Evolutionary conservation across 2,888 invertebrate species (phyloP).

Genomic region (Copidosoma aretas): DNA sequence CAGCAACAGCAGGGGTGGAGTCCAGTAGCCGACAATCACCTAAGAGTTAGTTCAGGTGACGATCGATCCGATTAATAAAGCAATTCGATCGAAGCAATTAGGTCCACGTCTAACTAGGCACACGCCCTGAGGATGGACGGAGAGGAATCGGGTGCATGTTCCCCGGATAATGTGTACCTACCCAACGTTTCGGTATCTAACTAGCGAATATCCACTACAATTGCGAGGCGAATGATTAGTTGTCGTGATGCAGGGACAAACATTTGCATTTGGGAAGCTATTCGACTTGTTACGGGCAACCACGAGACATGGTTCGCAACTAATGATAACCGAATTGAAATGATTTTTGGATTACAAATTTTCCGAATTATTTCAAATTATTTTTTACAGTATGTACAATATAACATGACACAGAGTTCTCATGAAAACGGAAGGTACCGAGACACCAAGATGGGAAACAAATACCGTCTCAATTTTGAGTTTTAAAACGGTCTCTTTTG

Average conservation of each 20-base stretch:
- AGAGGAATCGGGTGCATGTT: conserved; percentile 21
- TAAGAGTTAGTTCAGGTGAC: conserved; percentile 48
- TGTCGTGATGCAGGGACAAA: conserved; percentile 8
- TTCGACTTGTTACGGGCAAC: conserved; percentile 11
- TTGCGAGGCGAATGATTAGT: conserved; percentile 30
- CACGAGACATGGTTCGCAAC: background rate
- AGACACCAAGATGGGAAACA: no score
- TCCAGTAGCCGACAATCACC: conserved; percentile 45
- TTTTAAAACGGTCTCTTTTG: no score
- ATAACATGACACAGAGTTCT: no score
- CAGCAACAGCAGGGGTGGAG: no score
- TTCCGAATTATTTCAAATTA: no score
- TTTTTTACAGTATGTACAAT: no score
- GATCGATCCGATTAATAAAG: conserved; percentile 51
- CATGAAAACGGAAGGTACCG: no score
- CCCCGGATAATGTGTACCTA: conserved; percentile 27
- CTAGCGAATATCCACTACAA: conserved; percentile 30
- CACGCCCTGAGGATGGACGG: conserved; percentile 17
- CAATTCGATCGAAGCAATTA: conserved; percentile 50
- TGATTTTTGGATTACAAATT: no score
- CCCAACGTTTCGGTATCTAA: conserved; percentile 32
- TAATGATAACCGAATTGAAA: no score
- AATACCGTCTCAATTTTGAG: no score
- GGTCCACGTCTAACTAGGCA: conserved; percentile 45
- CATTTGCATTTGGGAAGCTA: conserved; percentile 18